Evolutionary conservation across 53 echinoderm and acorn worm genomes (phyloP).

Genomic region (Glandiceps talaboti): DNA sequence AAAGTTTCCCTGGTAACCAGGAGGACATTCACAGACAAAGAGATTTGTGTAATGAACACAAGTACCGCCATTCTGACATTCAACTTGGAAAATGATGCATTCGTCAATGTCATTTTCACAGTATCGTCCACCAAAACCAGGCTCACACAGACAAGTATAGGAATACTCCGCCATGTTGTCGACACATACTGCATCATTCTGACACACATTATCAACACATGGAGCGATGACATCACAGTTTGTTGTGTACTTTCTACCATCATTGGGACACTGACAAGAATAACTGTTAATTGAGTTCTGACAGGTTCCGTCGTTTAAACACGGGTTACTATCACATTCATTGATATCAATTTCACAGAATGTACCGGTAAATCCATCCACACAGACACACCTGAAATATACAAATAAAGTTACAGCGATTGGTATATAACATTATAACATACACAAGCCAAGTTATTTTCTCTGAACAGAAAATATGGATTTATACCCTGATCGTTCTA

Average conservation of each 20-base stretch:
- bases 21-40: constrained; percentile 35
- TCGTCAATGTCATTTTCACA: constrained; percentile 51
- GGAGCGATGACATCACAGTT: constrained; percentile 23
- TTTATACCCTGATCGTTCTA: too few relatives aligned
- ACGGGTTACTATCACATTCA: constrained; percentile 7
- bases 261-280: constrained; percentile 2
- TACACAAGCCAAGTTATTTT: too few relatives aligned
- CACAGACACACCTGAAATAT: constrained; percentile 27
- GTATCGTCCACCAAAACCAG: constrained; percentile 31
- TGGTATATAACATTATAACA: too few relatives aligned
- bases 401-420: too few relatives aligned
- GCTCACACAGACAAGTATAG: constrained; percentile 21
- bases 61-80: constrained; percentile 41
- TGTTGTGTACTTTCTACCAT: background rate
- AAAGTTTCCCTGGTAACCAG: constrained; percentile 43
- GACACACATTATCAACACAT: constrained; percentile 29
- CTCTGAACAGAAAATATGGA: too few relatives aligned
- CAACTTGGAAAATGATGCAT: constrained; percentile 7
- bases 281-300: background rate
- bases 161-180: constrained; percentile 4
- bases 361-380: constrained; percentile 11
- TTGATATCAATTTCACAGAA: constrained; percentile 18
- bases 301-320: constrained; percentile 9
- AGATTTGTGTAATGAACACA: constrained; percentile 34
- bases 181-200: constrained; percentile 36